Evolutionary conservation across 2,888 invertebrate genomes (phyloP), one percentile per base, ranked within the genome.

Genomic region (Pristionchus entomophagus): DNA sequence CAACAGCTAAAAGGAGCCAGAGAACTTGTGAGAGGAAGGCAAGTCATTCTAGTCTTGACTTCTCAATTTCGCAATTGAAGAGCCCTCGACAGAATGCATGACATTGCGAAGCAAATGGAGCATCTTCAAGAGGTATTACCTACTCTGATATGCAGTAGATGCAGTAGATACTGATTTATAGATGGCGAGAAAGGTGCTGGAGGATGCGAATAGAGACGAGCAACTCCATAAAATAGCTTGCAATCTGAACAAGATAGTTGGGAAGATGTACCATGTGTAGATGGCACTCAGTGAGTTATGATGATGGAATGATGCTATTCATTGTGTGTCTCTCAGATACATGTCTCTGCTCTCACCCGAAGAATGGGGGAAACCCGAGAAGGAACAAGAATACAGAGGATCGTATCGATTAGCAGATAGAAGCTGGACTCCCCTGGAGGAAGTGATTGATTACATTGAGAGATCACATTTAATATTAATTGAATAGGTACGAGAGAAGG

Each of bases 291-390:
- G 49, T 53, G 51, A 59, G 82, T 1, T n/a, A n/a, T n/a, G n/a
- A n/a, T n/a, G n/a, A n/a, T n/a, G n/a, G n/a, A n/a, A n/a, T n/a
- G n/a, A n/a, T n/a, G n/a, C n/a, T n/a, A n/a, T n/a, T n/a, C n/a
- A n/a, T n/a, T n/a, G n/a, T n/a, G n/a, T n/a, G n/a, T 65, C 35
- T 65, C 32, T 65, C 14, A 90, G 89, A 65, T 96, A 96, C 93
- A 96, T 96, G 91, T 96, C 96, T 77, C 95, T 96, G 95, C 93
- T 96, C 38, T 96, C 96, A 81, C 96, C 96, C 49, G 94, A 96
- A 96, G 96, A 96, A 94, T 96, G 96, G 96, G 95, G 95, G 77
- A 89, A 87, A 29, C 93, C 69, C 94, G 88, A 94, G 29, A 95
- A 95, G 87, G 95, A 95, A 8, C 96, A 96, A 90, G 94, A 94